Conservation (phyloP, 1,140 invertebrate species). For the Tetraneura akinire region DNA sequence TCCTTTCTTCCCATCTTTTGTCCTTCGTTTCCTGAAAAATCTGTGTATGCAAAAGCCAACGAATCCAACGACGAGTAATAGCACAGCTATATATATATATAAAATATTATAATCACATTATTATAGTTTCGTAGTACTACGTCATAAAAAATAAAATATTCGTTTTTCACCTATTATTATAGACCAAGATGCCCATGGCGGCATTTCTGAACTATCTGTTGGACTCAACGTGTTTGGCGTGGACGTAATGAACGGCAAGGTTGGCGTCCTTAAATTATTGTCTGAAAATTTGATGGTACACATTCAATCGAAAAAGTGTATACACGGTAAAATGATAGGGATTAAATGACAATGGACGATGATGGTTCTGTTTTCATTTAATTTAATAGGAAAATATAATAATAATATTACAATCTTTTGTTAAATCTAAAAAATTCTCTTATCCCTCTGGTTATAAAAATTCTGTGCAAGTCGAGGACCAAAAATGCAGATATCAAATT, state of each 20-base stretch:
- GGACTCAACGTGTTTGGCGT: constrained; percentile 30
- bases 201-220: constrained; percentile 40
- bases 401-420: no score
- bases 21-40: constrained; percentile 90
- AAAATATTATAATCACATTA: background rate
- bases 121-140: background rate
- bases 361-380: no score
- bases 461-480: no score
- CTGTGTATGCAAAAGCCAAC: constrained; percentile 78
- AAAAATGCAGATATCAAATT: no score
- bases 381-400: no score
- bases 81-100: constrained; percentile 5
- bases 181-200: constrained; percentile 39
- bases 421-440: no score
- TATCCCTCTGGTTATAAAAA: no score
- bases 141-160: background rate
- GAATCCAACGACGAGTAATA: constrained; percentile 36
- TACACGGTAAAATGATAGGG: no score
- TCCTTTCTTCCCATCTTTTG: constrained; percentile 95
- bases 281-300: constrained; percentile 4
- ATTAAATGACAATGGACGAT: no score
- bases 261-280: constrained; percentile 7
- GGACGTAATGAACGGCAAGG: constrained; percentile 8
- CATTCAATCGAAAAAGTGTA: no score
- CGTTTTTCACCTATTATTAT: constrained; percentile 41